Conservation (phyloP, 2,113 vertebrate genomes). For the Pseudorectes ferrugineus region DNA sequence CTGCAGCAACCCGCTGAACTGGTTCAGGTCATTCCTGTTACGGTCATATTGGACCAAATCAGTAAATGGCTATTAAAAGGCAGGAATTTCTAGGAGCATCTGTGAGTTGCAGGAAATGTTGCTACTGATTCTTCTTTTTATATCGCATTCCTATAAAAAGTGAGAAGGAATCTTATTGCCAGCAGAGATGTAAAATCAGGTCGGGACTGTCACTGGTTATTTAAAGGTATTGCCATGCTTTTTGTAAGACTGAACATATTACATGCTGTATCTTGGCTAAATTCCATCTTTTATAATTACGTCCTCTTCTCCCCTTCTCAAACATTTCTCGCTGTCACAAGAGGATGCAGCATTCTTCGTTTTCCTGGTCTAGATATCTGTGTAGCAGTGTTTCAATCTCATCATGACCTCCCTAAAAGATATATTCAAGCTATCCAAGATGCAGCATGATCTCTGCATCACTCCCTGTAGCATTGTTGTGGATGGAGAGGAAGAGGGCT, state of each 20-base stretch:
- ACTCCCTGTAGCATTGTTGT: neutral
- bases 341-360: neutral
- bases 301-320: constrained; percentile 3
- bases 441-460: neutral
- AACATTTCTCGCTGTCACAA: neutral
- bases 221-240: constrained; percentile 42
- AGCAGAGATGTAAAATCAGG: constrained; percentile 57
- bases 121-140: constrained; percentile 46
- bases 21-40: neutral
- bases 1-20: neutral
- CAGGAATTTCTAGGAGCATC: constrained; percentile 23
- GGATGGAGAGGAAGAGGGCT: neutral
- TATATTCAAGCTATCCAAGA: neutral
- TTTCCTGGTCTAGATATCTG: neutral
- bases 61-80: neutral
- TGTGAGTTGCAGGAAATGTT: constrained; percentile 19
- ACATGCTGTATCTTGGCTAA: constrained; percentile 35
- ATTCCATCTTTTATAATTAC: constrained; percentile 39
- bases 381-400: neutral
- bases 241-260: constrained; percentile 28
- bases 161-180: constrained; percentile 30
- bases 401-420: neutral
- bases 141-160: constrained; percentile 44
- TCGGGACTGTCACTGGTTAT: constrained; percentile 49
- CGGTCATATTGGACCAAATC: neutral